Conservation (phyloP, 2,888 invertebrate species). For the Napeogenes sylphis region DNA sequence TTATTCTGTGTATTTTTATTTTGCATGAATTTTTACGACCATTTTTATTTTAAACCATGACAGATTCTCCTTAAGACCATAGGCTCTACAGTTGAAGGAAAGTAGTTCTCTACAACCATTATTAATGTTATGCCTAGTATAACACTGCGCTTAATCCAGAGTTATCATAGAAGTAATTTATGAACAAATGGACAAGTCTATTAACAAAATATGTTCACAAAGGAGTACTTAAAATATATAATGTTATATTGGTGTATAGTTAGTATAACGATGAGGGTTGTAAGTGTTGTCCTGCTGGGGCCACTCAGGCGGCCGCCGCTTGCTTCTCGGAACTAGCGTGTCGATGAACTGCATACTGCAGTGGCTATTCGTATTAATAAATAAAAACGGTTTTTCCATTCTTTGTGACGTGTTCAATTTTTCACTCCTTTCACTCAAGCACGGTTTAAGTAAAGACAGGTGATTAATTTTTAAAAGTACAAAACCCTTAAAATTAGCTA, state of each 20-base stretch:
- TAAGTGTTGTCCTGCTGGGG: conserved; percentile 45
- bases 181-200: not conserved
- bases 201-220: not conserved
- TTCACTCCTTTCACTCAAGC: not conserved
- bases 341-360: conserved; percentile 46
- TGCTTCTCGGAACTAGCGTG: conserved; percentile 50
- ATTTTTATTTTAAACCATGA: too few species aligned
- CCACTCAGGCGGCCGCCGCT: conserved; percentile 49
- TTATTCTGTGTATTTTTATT: too few species aligned
- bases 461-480: not conserved
- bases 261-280: conserved; percentile 17
- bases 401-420: conserved; percentile 22
- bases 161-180: too few species aligned
- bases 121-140: not conserved
- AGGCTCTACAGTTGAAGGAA: too few species aligned
- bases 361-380: conserved; percentile 35
- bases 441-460: conserved; percentile 6
- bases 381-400: conserved; percentile 35
- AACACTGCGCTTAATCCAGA: too few species aligned
- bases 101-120: not conserved
- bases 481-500: not conserved
- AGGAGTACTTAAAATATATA: not conserved
- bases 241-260: not conserved
- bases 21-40: too few species aligned
- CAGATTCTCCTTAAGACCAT: too few species aligned